Conservation (phyloP, 2,888 invertebrate species). For the Bombylius major region DNA sequence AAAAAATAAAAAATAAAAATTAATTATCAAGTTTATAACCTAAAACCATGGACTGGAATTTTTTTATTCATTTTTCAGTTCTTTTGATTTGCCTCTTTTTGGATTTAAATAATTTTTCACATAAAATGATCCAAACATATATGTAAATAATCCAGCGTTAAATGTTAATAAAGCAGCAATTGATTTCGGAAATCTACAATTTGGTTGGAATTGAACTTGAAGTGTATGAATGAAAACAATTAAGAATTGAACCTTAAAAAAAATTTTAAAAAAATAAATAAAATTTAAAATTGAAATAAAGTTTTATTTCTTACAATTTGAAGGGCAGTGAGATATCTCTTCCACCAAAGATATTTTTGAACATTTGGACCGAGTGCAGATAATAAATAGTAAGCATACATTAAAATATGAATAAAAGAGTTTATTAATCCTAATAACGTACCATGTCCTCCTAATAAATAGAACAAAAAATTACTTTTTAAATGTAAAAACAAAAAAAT, state of each 20-base stretch:
- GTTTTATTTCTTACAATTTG: constrained; percentile 53
- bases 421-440: constrained; percentile 79
- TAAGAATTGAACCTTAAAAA: constrained; percentile 54
- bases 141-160: constrained; percentile 59
- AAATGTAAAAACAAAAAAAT: background rate
- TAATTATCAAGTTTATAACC: no score
- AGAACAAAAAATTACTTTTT: background rate
- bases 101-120: constrained; percentile 42
- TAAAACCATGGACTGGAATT: no score
- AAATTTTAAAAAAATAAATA: constrained; percentile 6
- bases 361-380: constrained; percentile 78
- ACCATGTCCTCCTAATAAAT: constrained; percentile 62
- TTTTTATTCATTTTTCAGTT: no score
- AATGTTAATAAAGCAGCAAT: constrained; percentile 52
- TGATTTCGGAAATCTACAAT: constrained; percentile 57
- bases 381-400: constrained; percentile 85
- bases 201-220: constrained; percentile 49
- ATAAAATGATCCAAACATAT: constrained; percentile 68
- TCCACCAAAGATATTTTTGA: constrained; percentile 91
- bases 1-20: no score
- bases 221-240: constrained; percentile 61
- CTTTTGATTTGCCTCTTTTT: background rate
- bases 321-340: constrained; percentile 74
- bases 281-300: background rate
- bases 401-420: constrained; percentile 78